Evolutionary conservation across 1,140 invertebrate genomes (phyloP), one percentile per base, ranked within the genome.

Genomic region (Drosophila albomicans): DNA sequence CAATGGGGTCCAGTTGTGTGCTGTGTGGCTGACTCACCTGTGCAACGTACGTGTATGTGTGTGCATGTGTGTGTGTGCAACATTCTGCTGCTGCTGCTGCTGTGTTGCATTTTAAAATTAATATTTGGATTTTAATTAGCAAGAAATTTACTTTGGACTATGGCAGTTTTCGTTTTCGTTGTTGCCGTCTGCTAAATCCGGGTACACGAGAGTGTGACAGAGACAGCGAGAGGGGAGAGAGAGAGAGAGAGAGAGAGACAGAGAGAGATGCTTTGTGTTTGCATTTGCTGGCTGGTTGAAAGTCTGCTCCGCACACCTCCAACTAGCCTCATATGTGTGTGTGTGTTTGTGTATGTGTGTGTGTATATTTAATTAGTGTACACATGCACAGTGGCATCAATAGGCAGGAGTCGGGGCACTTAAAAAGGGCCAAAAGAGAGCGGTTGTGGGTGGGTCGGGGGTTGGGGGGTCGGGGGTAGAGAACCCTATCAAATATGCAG

Each of bases 91-190:
- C 28, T 46, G 63, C 28, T 46, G 71, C 43, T 62, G 71, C 41
- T 62, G 71, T 64, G 75, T 71, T 89, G 85, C 85, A 89, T 89
- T 89, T 89, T 85, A 81, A 89, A 89, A 85, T 89, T 89, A 89
- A 89, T 89, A 89, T 89, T 89, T 89, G 85, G 85, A 89, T 89
- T 89, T 89, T 89, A 89, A 89, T 89, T 89, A 89, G 85, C 85
- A 89, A 79, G 85, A 88, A 88, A 88, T 84, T 88, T 88, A 81
- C 85, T 89, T 88, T 88, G 84, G 82, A 80, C 65, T 71, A 72
- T 82, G 84, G 79, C 66, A 87, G 82, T 78, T 87, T 72, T 66
- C 51, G 58, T 63, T 75, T 72, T 66, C 51, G 58, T 63, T 75
- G 30, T 32, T 32, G 35, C 32, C 35, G 38, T 49, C 65, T 58